Evolutionary conservation across 2,888 invertebrate species (phyloP).

Genomic region (Anagyrus pseudococci): DNA sequence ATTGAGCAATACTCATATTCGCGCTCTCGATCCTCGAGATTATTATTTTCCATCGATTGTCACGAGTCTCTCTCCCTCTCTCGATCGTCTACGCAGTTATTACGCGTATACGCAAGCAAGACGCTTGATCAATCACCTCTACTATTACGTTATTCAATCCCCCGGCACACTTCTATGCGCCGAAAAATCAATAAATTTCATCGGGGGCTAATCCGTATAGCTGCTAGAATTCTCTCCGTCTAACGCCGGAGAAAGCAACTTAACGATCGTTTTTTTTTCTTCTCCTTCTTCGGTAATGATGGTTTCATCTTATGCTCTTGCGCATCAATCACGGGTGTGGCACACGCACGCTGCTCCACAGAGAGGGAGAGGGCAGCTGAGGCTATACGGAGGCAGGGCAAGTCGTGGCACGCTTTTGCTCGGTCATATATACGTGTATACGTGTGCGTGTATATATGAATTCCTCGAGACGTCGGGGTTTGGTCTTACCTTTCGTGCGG

Average conservation of each 20-base stretch:
- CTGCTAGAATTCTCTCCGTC: too few relatives aligned
- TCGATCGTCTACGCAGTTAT: background rate
- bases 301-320: constrained; percentile 25
- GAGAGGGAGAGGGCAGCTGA: background rate
- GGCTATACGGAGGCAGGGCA: background rate
- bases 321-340: constrained; percentile 26
- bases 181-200: constrained; percentile 17
- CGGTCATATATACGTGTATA: background rate
- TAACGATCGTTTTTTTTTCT: background rate
- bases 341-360: background rate
- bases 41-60: background rate
- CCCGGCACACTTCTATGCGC: background rate
- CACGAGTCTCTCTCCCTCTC: background rate
- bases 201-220: background rate
- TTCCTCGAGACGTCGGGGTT: constrained; percentile 6
- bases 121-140: constrained; percentile 1
- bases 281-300: constrained; percentile 29
- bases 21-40: too few relatives aligned
- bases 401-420: constrained; percentile 27
- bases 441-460: background rate
- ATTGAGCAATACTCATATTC: too few relatives aligned
- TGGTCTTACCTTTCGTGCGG: constrained; percentile 32
- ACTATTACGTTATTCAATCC: background rate
- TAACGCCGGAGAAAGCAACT: too few relatives aligned
- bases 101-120: background rate